Evolutionary conservation across 2,888 invertebrate genomes (phyloP).

Genomic region (Nephrotoma flavescens): DNA sequence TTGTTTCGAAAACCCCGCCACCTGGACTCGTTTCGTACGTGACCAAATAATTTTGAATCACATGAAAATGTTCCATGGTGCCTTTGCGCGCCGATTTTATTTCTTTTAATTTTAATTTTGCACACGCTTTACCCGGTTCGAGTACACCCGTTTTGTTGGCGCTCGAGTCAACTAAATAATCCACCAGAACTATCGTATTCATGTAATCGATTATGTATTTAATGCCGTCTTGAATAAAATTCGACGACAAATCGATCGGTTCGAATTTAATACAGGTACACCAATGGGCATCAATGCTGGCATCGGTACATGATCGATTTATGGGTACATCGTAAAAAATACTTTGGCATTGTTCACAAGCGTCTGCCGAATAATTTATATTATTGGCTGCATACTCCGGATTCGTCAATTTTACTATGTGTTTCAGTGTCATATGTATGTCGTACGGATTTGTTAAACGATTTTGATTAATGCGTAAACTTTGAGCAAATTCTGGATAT

Average conservation of each 20-base stretch:
- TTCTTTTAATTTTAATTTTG: conserved; percentile 36
- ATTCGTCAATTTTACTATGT: conserved; percentile 37
- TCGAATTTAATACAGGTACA: conserved; percentile 55
- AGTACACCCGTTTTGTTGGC: neutral
- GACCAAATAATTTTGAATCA: conserved; percentile 31
- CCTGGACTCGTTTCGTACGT: conserved; percentile 53
- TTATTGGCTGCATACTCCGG: conserved; percentile 4
- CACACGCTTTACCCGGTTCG: conserved; percentile 28
- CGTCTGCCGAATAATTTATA: conserved; percentile 24
- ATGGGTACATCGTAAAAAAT: conserved; percentile 41
- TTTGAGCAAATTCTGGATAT: conserved; percentile 38
- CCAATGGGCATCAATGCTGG: conserved; percentile 56
- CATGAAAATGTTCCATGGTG: neutral
- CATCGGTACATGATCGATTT: conserved; percentile 52
- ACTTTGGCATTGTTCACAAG: conserved; percentile 49
- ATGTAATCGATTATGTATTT: conserved; percentile 24
- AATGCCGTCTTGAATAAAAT: conserved; percentile 38
- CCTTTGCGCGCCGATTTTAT: conserved; percentile 38
- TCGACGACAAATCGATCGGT: conserved; percentile 31
- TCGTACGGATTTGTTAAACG: conserved; percentile 62
- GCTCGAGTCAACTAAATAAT: neutral
- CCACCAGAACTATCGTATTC: conserved; percentile 14
- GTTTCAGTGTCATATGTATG: conserved; percentile 52
- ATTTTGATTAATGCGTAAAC: conserved; percentile 44
- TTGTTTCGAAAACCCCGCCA: conserved; percentile 53